Evolutionary conservation across 2,888 invertebrate species (phyloP), one percentile per base, ranked within the genome.

Genomic region (Eristalis tenax): DNA sequence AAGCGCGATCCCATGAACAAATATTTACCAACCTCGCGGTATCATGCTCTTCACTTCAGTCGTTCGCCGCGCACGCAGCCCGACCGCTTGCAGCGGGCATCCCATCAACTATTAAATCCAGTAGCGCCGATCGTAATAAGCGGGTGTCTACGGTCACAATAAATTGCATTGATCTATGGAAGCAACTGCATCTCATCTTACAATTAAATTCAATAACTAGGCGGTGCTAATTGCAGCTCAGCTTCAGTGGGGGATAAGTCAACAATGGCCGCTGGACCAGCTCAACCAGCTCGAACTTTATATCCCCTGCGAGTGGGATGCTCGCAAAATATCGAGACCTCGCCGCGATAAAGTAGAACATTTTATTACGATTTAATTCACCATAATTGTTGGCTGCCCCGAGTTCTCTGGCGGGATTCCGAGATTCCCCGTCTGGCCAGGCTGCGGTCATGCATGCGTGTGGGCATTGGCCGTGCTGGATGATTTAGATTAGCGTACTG

Each of bases 281-380:
- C 26, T 15, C 50, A 5, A 2, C n/a, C 35, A 32, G 63, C 35
- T 6, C 15, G 38, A 28, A 22, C 66, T 73, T 73, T 22, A n/a
- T 50, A 22, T 22, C 35, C 8, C 26, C 65, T 28, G 59, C 63
- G 83, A 73, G 76, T 76, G 76, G 87, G 83, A 87, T 71, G 75
- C 71, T 66, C 15, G 38, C 22, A 23, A 61, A 59, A 69, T 50
- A 57, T 40, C 43, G 28, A 32, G 26, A 22, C 66, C 40, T 22
- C 43, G 18, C 83, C 69, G 88, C 89, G 89, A 90, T 90, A 90
- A 90, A 90, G 85, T 90, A 89, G 88, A 89, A 88, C 89, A 89
- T 90, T 91, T 91, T 91, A 90, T 91, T 91, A 90, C 91, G 90
- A 90, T 91, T 91, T 91, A 91, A 91, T 91, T 90, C 90, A 90